These are phyloP conservation scores for Incurvaria masculella DNA, from an alignment of 2,888 invertebrate genomes.

Conservation along the genomic window DNA sequence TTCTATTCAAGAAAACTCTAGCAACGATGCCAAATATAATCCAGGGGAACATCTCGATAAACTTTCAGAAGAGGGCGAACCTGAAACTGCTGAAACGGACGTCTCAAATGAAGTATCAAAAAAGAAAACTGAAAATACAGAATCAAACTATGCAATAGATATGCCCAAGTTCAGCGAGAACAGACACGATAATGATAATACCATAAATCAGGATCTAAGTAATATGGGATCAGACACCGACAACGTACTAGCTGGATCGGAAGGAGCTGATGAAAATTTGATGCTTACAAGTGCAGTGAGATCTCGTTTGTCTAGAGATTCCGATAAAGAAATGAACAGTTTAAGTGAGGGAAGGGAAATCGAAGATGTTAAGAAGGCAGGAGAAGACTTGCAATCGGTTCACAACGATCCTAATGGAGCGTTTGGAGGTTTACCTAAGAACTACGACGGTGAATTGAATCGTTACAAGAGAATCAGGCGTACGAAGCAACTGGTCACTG, in stretches of 20 bases:
- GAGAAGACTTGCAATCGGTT: neutral
- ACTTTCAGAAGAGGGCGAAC: too few species aligned
- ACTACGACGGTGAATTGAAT: conserved; percentile 31
- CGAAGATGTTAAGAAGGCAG: neutral
- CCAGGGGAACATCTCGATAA: too few species aligned
- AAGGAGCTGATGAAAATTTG: conserved; percentile 41
- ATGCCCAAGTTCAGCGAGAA: too few species aligned
- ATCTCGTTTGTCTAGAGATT: neutral
- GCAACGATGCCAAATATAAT: too few species aligned
- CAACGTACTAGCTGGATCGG: conserved; percentile 34
- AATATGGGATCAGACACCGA: conserved; percentile 41
- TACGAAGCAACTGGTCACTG: neutral
- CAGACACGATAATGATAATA: too few species aligned
- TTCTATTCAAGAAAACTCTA: too few species aligned
- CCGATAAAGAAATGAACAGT: neutral
- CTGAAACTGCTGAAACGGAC: too few species aligned
- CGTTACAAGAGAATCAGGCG: conserved; percentile 42
- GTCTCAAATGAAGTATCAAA: too few species aligned
- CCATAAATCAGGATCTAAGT: conserved; percentile 23
- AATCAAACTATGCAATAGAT: too few species aligned
- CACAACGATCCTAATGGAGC: conserved; percentile 23
- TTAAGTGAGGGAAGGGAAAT: neutral
- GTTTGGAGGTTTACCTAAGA: conserved; percentile 32
- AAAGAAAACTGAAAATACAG: neutral
- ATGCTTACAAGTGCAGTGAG: conserved; percentile 29